Percentiles rank a stretch among this genome's conserved stretches.
Evolutionary conservation across 2,113 vertebrate species (phyloP).

Genomic region (Paratilapia polleni): DNA sequence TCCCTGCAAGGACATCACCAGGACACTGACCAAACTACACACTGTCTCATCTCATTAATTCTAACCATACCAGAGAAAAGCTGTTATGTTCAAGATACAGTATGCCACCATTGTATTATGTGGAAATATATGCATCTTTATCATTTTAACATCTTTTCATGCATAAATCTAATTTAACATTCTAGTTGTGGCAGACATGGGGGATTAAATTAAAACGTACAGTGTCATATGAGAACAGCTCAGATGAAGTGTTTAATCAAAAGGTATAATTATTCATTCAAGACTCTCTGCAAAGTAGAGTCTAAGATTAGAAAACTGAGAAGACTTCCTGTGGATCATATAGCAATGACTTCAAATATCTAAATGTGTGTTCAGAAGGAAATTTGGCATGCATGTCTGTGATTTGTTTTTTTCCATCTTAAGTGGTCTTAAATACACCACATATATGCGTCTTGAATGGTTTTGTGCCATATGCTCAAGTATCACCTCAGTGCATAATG

Average conservation of each 20-base stretch:
- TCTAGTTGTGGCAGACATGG: not conserved
- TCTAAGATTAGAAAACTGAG: slow-evolving; percentile 5
- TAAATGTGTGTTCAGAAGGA: not conserved
- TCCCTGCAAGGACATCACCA: not conserved
- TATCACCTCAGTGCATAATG: slow-evolving; percentile 17
- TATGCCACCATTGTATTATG: not conserved
- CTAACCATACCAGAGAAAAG: not conserved
- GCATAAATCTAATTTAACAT: not conserved
- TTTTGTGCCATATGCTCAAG: slow-evolving; percentile 37
- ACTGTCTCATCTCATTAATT: not conserved
- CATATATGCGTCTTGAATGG: slow-evolving; percentile 21
- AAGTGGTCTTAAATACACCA: slow-evolving; percentile 18
- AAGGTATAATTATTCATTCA: slow-evolving; percentile 33
- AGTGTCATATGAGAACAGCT: slow-evolving; percentile 15
- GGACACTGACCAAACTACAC: not conserved
- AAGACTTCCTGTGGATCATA: not conserved
- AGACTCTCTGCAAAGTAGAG: not conserved
- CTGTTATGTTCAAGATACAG: not conserved
- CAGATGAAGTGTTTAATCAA: slow-evolving; percentile 33
- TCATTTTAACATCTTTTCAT: not conserved
- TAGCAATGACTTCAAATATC: not conserved
- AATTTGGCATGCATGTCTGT: not conserved
- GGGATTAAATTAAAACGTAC: slow-evolving; percentile 26
- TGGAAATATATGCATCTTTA: not conserved
- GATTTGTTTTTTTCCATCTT: slow-evolving; percentile 4